A percentile compares a stretch with the other conserved stretches of the same genome.
These are phyloP conservation scores for Halocaridina rubra DNA, from an alignment of 2,888 invertebrate species.

Conservation along the genomic window DNA sequence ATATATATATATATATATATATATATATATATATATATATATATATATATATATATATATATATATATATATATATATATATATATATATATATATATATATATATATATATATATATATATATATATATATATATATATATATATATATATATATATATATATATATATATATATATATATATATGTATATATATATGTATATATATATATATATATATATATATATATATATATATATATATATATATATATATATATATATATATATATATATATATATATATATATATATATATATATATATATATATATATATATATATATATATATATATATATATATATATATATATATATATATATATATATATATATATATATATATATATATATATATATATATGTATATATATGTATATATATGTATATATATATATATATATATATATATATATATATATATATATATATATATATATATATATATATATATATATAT, in stretches of 20 bases:
- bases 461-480: not conserved
- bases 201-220: not conserved
- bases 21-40: not conserved
- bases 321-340: not conserved
- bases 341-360: not conserved
- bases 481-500: not conserved
- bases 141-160: not conserved
- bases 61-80: not conserved
- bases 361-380: not conserved
- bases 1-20: not conserved
- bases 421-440: not conserved
- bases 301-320: not conserved
- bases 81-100: not conserved
- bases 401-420: not conserved
- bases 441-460: not conserved
- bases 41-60: not conserved
- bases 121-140: not conserved
- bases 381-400: not conserved
- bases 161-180: not conserved
- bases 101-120: not conserved
- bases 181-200: not conserved
- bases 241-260: not conserved
- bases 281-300: not conserved
- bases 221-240: not conserved
- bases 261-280: not conserved